These are phyloP conservation scores for Dendrophyllia cribrosa DNA, from an alignment of 64 coral and sea anemone genomes.

Conservation along the genomic window DNA sequence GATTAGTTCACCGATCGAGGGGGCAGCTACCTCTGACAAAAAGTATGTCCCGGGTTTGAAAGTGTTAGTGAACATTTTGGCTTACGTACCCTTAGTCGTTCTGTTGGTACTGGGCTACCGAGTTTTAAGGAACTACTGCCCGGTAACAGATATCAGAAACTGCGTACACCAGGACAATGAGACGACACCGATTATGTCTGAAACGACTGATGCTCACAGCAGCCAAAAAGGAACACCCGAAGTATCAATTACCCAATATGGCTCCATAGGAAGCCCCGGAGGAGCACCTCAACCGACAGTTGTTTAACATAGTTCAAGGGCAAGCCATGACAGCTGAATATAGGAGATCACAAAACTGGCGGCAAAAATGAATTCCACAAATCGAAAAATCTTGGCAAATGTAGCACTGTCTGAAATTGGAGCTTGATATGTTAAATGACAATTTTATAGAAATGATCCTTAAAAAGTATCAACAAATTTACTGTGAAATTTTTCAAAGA, in stretches of 20 bases:
- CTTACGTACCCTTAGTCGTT: constrained; percentile 56
- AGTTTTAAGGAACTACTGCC: constrained; percentile 15
- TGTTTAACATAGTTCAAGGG: too few relatives aligned
- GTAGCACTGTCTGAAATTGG: too few relatives aligned
- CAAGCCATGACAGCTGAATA: too few relatives aligned
- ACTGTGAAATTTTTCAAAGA: too few relatives aligned
- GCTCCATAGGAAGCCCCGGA: not conserved
- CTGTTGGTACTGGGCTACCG: not conserved
- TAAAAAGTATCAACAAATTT: too few relatives aligned
- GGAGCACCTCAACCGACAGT: too few relatives aligned
- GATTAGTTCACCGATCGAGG: constrained; percentile 47
- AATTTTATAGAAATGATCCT: too few relatives aligned
- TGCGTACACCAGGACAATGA: not conserved
- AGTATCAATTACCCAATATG: not conserved
- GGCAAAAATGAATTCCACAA: too few relatives aligned
- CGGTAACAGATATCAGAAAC: not conserved
- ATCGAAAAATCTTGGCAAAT: too few relatives aligned
- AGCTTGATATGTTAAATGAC: too few relatives aligned
- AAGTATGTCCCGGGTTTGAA: not conserved
- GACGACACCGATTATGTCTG: not conserved
- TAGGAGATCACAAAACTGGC: too few relatives aligned
- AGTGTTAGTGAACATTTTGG: constrained; percentile 26
- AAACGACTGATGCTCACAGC: not conserved
- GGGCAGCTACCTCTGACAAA: not conserved
- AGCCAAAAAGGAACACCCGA: not conserved